A percentile compares a stretch with the other conserved stretches of the same genome.
phyloP scores from a whole-genome alignment of 23 tunicate genomes.

The Trididemnum miniatum region DNA sequence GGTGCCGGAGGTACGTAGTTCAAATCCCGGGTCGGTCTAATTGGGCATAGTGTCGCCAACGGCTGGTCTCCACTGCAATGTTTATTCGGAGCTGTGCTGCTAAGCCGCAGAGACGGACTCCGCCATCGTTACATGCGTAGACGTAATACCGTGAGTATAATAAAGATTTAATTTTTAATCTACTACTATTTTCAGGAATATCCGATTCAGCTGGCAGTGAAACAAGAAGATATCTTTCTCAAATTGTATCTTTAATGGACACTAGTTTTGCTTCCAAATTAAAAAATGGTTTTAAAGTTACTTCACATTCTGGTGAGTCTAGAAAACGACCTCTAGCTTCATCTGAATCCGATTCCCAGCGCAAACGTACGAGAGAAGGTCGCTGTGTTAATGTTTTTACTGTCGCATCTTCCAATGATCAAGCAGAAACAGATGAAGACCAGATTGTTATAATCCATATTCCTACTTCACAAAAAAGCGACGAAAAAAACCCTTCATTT shows the following conservation, averaged over 20 bases:
- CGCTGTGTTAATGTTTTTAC: slow-evolving; percentile 47
- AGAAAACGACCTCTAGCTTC: slow-evolving; percentile 22
- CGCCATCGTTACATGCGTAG: too few relatives aligned
- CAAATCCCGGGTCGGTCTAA: too few relatives aligned
- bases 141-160: too few relatives aligned
- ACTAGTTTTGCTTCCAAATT: slow-evolving; percentile 52
- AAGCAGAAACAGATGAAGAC: slow-evolving; percentile 31
- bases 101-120: too few relatives aligned
- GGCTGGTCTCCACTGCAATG: too few relatives aligned
- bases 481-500: neutral
- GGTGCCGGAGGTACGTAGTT: too few relatives aligned
- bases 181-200: neutral
- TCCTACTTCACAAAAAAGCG: slow-evolving; percentile 30
- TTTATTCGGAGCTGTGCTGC: too few relatives aligned
- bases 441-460: slow-evolving; percentile 61
- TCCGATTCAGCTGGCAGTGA: slow-evolving; percentile 63
- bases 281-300: slow-evolving; percentile 23
- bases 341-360: neutral
- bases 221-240: slow-evolving; percentile 68
- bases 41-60: too few relatives aligned
- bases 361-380: slow-evolving; percentile 18
- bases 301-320: neutral
- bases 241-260: slow-evolving; percentile 59
- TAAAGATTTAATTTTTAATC: too few relatives aligned
- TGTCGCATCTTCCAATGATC: slow-evolving; percentile 23